A percentile compares a stretch with the other conserved stretches of the same genome.
Evolutionary conservation across 2,797 vertebrate species (phyloP).

Genomic region (Diplodus puntazzo): DNA sequence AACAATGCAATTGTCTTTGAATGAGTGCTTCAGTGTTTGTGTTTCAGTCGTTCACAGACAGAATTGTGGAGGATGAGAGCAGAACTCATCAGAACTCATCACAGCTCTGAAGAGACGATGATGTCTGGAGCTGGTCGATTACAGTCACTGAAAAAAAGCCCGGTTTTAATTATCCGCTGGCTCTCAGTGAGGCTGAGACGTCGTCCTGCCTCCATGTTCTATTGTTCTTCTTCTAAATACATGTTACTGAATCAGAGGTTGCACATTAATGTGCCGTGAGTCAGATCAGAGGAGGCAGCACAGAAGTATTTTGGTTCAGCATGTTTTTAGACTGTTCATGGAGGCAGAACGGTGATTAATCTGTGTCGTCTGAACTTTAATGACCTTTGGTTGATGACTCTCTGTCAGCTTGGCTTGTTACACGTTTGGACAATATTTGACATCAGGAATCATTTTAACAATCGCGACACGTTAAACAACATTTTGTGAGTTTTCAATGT

Average conservation of each 20-base stretch:
- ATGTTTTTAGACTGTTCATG: not conserved
- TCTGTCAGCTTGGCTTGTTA: no score
- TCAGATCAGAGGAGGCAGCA: not conserved
- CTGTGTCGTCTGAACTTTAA: no score
- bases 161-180: not conserved
- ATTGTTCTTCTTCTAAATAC: not conserved
- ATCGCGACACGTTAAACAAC: no score
- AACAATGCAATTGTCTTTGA: not conserved
- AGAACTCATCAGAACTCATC: not conserved
- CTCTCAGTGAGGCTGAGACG: not conserved
- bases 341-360: no score
- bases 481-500: no score
- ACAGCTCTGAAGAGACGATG: no score
- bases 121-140: no score
- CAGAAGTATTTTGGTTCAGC: not conserved
- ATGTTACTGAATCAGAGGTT: not conserved
- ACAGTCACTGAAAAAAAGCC: not conserved
- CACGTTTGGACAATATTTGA: no score
- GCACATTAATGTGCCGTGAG: not conserved
- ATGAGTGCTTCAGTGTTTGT: no score
- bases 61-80: not conserved
- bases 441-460: no score
- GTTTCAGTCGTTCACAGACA: not conserved
- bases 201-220: not conserved
- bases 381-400: no score